Percentiles rank a stretch among this genome's conserved stretches.
Conservation (phyloP, 2,888 invertebrate species). For the Tinea pellionella region DNA sequence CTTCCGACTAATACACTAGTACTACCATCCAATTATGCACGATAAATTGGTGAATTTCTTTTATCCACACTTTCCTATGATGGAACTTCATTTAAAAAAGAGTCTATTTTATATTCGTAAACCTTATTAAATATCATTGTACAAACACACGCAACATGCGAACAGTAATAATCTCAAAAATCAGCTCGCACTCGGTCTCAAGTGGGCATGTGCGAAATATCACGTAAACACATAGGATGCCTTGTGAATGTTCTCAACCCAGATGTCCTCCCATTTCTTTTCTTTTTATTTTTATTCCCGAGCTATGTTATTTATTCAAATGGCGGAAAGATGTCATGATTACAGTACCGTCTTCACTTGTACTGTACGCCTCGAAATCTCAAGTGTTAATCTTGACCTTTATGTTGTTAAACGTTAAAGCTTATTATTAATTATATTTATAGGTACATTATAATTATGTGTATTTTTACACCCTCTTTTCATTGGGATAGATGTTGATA, state of each 20-base stretch:
- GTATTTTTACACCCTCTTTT: too few species aligned
- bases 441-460: too few species aligned
- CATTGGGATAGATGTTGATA: too few species aligned
- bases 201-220: constrained; percentile 12
- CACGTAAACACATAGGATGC: constrained; percentile 8
- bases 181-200: constrained; percentile 2
- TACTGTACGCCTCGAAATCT: not conserved
- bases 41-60: too few species aligned
- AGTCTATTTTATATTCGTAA: too few species aligned
- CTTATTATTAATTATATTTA: too few species aligned
- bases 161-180: not conserved
- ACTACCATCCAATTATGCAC: too few species aligned
- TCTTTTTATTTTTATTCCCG: constrained; percentile 10
- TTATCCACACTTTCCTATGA: too few species aligned
- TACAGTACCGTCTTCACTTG: constrained; percentile 1
- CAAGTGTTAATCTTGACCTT: not conserved
- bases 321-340: constrained; percentile 14
- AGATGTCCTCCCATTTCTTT: constrained; percentile 12
- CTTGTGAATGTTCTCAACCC: constrained; percentile 4
- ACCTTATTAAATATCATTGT: not conserved
- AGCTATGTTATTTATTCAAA: constrained; percentile 12
- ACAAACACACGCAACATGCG: not conserved
- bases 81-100: too few species aligned
- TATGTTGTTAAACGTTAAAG: not conserved
- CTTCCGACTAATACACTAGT: too few species aligned